These are phyloP conservation scores for Tetragonula clypearis DNA, from an alignment of 1,140 invertebrate species.

Conservation along the genomic window DNA sequence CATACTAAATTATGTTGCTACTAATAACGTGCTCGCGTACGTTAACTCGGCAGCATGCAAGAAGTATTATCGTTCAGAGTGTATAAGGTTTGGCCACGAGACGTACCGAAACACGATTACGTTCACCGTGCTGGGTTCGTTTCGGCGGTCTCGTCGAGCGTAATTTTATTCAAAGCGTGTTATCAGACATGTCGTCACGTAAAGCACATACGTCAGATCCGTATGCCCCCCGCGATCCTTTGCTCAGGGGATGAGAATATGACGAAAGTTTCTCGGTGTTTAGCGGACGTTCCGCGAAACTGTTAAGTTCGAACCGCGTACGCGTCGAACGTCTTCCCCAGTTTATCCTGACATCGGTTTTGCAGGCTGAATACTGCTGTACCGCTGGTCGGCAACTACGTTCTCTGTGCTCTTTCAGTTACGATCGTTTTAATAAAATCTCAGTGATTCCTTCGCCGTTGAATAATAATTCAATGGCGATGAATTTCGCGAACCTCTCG, in stretches of 20 bases:
- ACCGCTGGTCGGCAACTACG: neutral
- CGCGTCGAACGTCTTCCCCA: neutral
- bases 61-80: neutral
- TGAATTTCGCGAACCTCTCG: no score
- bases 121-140: slow-evolving; percentile 12
- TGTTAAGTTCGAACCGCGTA: neutral
- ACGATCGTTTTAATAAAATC: neutral
- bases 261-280: slow-evolving; percentile 24
- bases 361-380: no score
- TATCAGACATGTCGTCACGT: slow-evolving; percentile 28
- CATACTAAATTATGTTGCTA: slow-evolving; percentile 15
- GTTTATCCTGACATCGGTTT: neutral
- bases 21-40: neutral
- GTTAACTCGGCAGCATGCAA: neutral
- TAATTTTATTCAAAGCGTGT: slow-evolving; percentile 26
- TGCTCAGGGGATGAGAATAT: neutral
- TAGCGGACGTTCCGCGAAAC: slow-evolving; percentile 19
- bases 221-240: neutral
- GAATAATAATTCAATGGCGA: no score
- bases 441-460: no score
- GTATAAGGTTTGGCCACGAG: neutral
- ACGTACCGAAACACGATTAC: neutral
- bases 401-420: neutral
- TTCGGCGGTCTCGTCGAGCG: neutral
- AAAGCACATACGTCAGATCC: slow-evolving; percentile 17